Conservation (phyloP, 2,888 invertebrate species). For the Rapana venosa region DNA sequence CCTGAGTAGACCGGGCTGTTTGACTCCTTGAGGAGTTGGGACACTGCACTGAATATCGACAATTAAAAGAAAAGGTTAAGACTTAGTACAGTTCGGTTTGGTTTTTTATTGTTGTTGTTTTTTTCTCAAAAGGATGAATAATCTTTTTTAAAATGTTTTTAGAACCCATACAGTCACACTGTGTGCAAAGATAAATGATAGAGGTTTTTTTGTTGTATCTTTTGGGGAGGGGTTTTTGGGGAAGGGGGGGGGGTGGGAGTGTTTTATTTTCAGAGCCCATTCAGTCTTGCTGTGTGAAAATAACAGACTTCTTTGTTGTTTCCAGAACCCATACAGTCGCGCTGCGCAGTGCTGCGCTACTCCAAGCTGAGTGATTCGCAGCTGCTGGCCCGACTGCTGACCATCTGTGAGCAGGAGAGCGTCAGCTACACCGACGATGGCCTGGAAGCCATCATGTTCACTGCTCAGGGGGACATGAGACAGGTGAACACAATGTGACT, state of each 20-base stretch:
- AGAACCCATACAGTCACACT: not conserved
- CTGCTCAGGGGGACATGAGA: slow-evolving; percentile 98
- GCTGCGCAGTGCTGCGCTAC: slow-evolving; percentile 97
- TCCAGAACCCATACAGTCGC: slow-evolving; percentile 95
- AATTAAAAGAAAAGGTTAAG: too few species aligned
- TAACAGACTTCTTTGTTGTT: not conserved
- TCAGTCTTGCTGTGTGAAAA: not conserved
- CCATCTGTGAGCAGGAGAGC: slow-evolving; percentile 86
- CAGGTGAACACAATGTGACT: slow-evolving; percentile 81
- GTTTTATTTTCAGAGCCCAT: not conserved
- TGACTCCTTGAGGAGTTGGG: too few species aligned
- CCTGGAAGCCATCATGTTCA: slow-evolving; percentile 96
- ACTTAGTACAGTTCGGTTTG: too few species aligned
- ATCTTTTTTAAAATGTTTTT: not conserved
- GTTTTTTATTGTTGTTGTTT: too few species aligned
- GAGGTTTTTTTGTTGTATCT: too few species aligned
- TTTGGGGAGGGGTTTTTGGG: too few species aligned
- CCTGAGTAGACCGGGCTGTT: too few species aligned
- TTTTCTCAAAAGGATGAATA: too few species aligned
- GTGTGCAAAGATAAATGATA: not conserved
- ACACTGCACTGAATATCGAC: too few species aligned
- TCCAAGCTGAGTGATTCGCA: slow-evolving; percentile 93
- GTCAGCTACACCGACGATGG: slow-evolving; percentile 94
- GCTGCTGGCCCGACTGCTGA: slow-evolving; percentile 88
- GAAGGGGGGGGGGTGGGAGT: too few species aligned